Evolutionary conservation across 2,113 vertebrate genomes (phyloP), one percentile per base, ranked within the genome.

Genomic region (Calidris pugnax): DNA sequence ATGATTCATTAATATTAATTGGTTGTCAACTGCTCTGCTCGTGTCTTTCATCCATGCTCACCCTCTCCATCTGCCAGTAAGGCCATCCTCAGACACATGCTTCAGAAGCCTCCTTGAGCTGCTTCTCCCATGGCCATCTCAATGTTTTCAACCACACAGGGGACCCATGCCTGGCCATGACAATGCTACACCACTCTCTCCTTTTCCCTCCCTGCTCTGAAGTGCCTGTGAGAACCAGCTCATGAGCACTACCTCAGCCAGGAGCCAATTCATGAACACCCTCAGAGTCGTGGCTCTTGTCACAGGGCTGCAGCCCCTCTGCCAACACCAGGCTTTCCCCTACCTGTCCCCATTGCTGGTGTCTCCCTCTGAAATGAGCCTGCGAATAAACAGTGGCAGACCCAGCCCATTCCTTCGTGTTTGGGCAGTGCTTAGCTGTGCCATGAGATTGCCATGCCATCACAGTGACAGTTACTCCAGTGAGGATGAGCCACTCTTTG

Each of bases 1-100:
- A 71, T 33, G 56, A 74, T 6, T 3, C 30, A 47, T 74, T 67
- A 90, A 77, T 59, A 75, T 64, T 64, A 89, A 69, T 26, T 71
- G 39, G 48, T 87, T 78, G 39, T 79, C 69, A 95, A 30, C 60
- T 60, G 51, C 51, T 92, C 84, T 84, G 37, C 73, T 93, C 12
- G 0, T 53, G 43, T 77, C 50, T 92, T 84, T 55, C n/a, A 67
- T 47, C 67, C 1, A 0, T 48, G 68, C 20, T 80, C 16, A 39
- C 28, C 21, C 23, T 33, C 24, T 77, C 59, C 79, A 45, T 45
- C 57, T 68, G 73, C 64, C 35, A 7, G 19, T 63, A 57, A 64
- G 71, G 27, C 45, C 80, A 80, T 57, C n/a, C 57, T 77, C 45
- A 93, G 55, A 45, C 33, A 22, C 35, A 5, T 33, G 39, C n/a